phyloP scores from a whole-genome alignment of 1,140 invertebrate genomes.

The Dreissena rostriformis region DNA sequence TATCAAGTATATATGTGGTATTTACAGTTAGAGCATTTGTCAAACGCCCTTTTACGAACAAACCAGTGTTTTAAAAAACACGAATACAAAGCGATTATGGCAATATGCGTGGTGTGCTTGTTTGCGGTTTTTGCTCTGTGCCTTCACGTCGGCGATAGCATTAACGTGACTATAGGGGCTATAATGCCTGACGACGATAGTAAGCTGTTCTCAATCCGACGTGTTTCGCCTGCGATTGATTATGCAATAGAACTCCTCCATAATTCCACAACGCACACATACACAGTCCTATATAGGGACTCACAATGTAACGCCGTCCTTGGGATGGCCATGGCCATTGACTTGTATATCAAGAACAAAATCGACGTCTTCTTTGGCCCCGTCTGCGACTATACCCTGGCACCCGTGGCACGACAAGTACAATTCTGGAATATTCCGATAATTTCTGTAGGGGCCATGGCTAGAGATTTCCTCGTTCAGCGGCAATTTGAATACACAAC shows the following conservation, averaged over 20 bases:
- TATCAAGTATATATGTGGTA: too few relatives aligned
- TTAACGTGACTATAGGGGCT: constrained; percentile 55
- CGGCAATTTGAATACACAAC: constrained; percentile 85
- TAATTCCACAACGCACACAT: constrained; percentile 38
- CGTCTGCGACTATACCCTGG: constrained; percentile 95
- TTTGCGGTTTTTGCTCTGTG: too few relatives aligned
- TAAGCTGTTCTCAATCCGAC: constrained; percentile 63
- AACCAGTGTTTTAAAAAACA: too few relatives aligned
- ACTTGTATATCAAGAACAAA: constrained; percentile 64
- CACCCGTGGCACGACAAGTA: constrained; percentile 93
- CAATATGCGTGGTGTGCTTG: too few relatives aligned
- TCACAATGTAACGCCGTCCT: constrained; percentile 66
- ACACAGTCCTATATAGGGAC: constrained; percentile 68
- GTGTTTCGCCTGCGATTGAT: constrained; percentile 65
- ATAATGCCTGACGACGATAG: constrained; percentile 58
- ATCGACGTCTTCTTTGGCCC: constrained; percentile 94
- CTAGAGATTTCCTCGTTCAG: constrained; percentile 86
- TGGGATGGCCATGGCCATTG: constrained; percentile 74
- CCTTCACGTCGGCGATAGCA: not conserved
- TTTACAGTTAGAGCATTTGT: too few relatives aligned
- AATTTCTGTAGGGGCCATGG: constrained; percentile 92
- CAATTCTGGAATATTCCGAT: constrained; percentile 91
- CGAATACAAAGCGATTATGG: too few relatives aligned
- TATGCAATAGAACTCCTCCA: constrained; percentile 66
- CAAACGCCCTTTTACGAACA: too few relatives aligned